Conservation (phyloP, 2,113 vertebrate species). For the Bolborhynchus lineola region DNA sequence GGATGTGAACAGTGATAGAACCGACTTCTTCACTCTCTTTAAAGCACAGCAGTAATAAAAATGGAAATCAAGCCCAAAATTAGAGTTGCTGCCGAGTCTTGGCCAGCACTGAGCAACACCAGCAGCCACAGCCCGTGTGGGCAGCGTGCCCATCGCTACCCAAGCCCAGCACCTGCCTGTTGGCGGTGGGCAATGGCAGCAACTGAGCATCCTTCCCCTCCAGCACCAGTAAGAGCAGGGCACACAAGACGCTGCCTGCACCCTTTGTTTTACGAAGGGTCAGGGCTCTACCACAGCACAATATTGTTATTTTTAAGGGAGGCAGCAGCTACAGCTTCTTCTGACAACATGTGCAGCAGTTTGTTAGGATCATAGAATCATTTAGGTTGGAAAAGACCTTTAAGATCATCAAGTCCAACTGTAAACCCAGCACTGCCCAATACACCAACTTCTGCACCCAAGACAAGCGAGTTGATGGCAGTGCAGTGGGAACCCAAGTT, state of each 20-base stretch:
- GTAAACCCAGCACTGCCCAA: background rate
- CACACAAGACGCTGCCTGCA: fast-evolving
- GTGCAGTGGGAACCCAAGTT: background rate
- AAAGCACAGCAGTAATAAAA: constrained; percentile 21
- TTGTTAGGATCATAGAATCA: background rate
- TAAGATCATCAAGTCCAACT: background rate
- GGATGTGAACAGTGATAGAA: background rate
- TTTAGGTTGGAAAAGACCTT: background rate
- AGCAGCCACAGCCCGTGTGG: fast-evolving
- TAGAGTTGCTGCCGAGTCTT: background rate
- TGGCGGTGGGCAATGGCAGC: fast-evolving
- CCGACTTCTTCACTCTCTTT: background rate
- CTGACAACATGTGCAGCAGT: background rate
- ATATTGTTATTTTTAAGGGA: fast-evolving
- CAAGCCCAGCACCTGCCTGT: fast-evolving
- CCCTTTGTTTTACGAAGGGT: background rate
- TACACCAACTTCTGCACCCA: background rate
- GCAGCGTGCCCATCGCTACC: fast-evolving
- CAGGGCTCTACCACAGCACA: background rate
- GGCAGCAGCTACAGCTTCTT: background rate
- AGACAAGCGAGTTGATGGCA: background rate
- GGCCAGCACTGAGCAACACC: background rate
- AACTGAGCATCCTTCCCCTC: background rate
- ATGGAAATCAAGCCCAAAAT: constrained; percentile 9
- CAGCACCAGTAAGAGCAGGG: background rate